Base-by-base conservation (phyloP, 2,113 vertebrate species). In the Maccullochella peelii region DNA sequence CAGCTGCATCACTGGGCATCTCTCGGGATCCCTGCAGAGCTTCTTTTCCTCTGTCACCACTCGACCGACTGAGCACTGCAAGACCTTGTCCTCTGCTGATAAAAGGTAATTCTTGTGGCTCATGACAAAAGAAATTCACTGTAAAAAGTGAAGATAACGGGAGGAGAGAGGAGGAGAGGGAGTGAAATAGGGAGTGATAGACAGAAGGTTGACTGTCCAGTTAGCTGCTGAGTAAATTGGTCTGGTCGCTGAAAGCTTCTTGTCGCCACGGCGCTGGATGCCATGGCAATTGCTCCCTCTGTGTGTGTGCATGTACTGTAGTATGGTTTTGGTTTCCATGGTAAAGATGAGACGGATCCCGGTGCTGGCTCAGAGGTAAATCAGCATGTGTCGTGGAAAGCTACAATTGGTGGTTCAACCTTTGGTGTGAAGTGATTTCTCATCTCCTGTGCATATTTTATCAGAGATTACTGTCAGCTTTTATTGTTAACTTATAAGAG, bases 291-390 rank as follows among this genome's bases (percentile, higher is more conserved):
- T 84, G 79, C 87, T 90, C 86, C 84, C 83, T 80, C 77, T 49
- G 73, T 86, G 89, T 80, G 83, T 72, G 83, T 93, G 93, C 79
- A 78, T 92, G 81, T 92, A 80, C 73, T 88, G 68, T 91, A 84
- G 89, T 84, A 88, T 92, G 93, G 84, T 94, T 93, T 92, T 94
- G 89, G 94, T 95, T 94, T 93, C 94, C 94, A 94, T 95, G 94
- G 95, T 88, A 93, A 95, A 94, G 82, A 89, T 89, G 92, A 88
- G 90, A 91, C 81, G 44, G 89, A 93, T 90, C 84, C 73, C 83
- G 38, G 57, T 84, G 89, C 92, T 86, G 91, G 88, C 89, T 94
- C 86, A 88, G 75, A 83, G 82, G 88, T 93, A 91, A 85, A 83
- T 91, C 84, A 91, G 86, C 79, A 80, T 82, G 82, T 94, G 85